Evolutionary conservation across 2,888 invertebrate species (phyloP), one percentile per base, ranked within the genome.

Genomic region (Epinotia ramella): DNA sequence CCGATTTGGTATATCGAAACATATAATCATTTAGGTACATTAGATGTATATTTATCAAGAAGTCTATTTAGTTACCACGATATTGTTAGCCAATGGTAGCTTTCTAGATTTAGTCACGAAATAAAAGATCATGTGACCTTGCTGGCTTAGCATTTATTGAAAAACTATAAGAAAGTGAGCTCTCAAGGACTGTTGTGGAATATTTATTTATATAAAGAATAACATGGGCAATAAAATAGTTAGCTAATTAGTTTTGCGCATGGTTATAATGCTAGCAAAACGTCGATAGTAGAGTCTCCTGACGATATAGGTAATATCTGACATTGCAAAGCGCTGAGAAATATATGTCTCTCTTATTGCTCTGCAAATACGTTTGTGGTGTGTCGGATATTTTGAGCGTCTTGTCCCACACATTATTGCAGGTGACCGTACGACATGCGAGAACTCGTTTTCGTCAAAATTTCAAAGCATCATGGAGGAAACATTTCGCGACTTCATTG

Each of bases 71-170:
- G 69, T 73, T 79, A 73, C 73, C 77, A 75, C 77, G 73, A 76
- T 56, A 78, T 65, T 79, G 81, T 89, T 89, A 83, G 84, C 81
- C 84, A 88, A 90, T 80, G 83, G 77, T 80, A 84, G 81, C 84
- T 89, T 89, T 89, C 87, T 84, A 88, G 84, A 82, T 79, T 82
- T 80, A 81, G 87, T 87, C 86, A 86, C 87, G 86, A 87, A 84
- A 82, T 84, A 82, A 81, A 12, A 13, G 66, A 72, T 66, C 71
- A 78, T 73, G 72, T 80, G 66, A 62, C 71, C 71, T 78, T 73
- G 70, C 80, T 87, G 82, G 89, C 89, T 91, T 89, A 88, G 56
- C 20, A 64, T 62, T 56, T 67, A 67, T 71, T 64, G 53, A 66
- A 71, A 72, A 76, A 20, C 53, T 44, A 20, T 33, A 72, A 67